A percentile compares a stretch with the other conserved stretches of the same genome.
These are phyloP conservation scores for Heliconius ethilla DNA, from an alignment of 2,888 invertebrate genomes.

Conservation along the genomic window DNA sequence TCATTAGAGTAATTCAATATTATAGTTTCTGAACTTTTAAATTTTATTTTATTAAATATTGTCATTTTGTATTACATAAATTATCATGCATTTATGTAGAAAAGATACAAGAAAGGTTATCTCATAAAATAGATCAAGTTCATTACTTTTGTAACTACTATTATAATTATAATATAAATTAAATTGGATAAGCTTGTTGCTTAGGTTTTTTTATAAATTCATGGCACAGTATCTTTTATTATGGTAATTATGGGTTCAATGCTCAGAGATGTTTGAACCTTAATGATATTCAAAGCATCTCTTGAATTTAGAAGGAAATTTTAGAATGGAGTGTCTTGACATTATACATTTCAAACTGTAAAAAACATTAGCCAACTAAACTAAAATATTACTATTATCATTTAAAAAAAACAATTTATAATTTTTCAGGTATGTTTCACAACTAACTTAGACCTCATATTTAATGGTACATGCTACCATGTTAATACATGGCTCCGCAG, in stretches of 20 bases:
- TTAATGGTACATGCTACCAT: slow-evolving; percentile 56
- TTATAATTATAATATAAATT: neutral
- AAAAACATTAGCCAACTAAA: too few species aligned
- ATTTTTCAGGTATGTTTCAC: slow-evolving; percentile 59
- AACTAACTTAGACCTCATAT: slow-evolving; percentile 60
- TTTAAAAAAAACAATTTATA: neutral
- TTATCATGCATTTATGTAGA: neutral
- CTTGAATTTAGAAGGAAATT: too few species aligned
- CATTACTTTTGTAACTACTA: neutral
- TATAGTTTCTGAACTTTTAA: too few species aligned
- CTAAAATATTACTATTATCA: too few species aligned
- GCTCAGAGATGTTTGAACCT: neutral
- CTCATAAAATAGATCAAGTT: slow-evolving; percentile 1
- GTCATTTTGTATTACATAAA: neutral
- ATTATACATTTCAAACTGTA: too few species aligned
- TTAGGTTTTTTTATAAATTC: neutral
- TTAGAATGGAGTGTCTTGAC: too few species aligned
- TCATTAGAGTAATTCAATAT: too few species aligned
- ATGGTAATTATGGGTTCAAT: too few species aligned
- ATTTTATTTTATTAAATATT: neutral
- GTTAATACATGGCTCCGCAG: slow-evolving; percentile 47
- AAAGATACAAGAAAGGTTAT: slow-evolving; percentile 1
- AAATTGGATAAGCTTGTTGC: neutral
- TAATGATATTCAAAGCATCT: neutral
- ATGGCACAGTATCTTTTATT: neutral